Base-by-base conservation (phyloP, 2,888 invertebrate species). In the Eurois occulta region DNA sequence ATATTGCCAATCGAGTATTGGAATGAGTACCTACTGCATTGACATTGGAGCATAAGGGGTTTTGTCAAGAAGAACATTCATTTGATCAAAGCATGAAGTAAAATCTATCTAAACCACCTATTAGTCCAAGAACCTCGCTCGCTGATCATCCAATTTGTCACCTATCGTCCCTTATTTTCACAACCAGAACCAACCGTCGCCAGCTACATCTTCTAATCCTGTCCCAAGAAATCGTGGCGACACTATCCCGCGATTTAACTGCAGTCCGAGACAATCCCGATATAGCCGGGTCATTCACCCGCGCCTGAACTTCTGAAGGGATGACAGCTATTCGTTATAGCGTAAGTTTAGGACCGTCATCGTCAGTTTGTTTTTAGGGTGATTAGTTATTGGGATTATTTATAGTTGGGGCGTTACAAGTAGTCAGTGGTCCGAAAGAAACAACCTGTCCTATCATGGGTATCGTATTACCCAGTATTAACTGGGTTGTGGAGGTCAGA, bases 261-360 rank as follows among this genome's bases (percentile, higher is more conserved):
- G 66, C 62, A 65, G 75, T 75, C 58, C 75, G 62, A 81, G 84
- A 88, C 84, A 64, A 72, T 79, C 84, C 90, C 81, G 83, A 91
- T 90, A 88, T 91, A 91, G 87, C 87, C 43, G 83, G 62, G 86
- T 89, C 90, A 72, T 83, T 87, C 85, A 86, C 87, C 91, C 73
- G 46, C 38, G 58, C 65, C 68, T 58, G 24, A 52, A 81, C 21
- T 41, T 13, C 58, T 60, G 41, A 66, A 77, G 76, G 76, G 78
- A 86, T 83, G 84, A 86, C 83, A 78, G 80, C 76, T 67, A 81
- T 86, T 80, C 55, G 75, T 78, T 88, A 81, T 65, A 60, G 70
- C 43, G 80, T 78, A 66, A 68, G 71, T 73, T 77, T 55, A 74
- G 38, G 11, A 60, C 32, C 74, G 72, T 83, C 83, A 81, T 76